These are phyloP conservation scores for Schizopygopsis pylzovi DNA, from an alignment of 2,797 vertebrate genomes.

Conservation along the genomic window DNA sequence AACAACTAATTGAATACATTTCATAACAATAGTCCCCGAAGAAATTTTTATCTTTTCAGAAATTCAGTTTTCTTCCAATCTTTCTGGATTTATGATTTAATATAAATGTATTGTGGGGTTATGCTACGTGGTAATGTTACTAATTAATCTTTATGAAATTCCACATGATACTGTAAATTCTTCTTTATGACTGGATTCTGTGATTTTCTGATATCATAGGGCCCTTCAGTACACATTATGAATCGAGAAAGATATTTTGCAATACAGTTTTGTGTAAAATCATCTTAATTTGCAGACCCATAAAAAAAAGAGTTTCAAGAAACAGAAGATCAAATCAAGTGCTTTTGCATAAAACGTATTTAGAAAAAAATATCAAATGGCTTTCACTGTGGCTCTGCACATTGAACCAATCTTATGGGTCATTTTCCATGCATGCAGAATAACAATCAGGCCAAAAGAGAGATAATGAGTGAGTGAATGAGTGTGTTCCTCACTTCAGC, in stretches of 20 bases:
- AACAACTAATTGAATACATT: background rate
- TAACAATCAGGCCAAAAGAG: background rate
- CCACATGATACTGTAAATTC: no score
- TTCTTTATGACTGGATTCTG: background rate
- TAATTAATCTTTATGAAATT: no score
- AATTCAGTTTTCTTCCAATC: background rate
- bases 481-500: slow-evolving; percentile 84
- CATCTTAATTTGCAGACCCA: background rate
- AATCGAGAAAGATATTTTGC: background rate
- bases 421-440: background rate
- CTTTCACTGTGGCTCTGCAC: background rate
- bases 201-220: background rate
- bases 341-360: background rate
- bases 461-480: background rate
- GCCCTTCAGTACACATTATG: background rate
- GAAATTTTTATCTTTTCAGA: background rate
- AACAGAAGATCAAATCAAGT: background rate
- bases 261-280: no score
- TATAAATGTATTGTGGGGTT: no score
- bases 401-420: no score
- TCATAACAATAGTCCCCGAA: background rate
- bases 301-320: background rate
- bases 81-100: background rate
- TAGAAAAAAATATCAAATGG: no score
- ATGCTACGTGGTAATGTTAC: background rate